Conservation (phyloP, 2,888 invertebrate species). For the Mimas tiliae region DNA sequence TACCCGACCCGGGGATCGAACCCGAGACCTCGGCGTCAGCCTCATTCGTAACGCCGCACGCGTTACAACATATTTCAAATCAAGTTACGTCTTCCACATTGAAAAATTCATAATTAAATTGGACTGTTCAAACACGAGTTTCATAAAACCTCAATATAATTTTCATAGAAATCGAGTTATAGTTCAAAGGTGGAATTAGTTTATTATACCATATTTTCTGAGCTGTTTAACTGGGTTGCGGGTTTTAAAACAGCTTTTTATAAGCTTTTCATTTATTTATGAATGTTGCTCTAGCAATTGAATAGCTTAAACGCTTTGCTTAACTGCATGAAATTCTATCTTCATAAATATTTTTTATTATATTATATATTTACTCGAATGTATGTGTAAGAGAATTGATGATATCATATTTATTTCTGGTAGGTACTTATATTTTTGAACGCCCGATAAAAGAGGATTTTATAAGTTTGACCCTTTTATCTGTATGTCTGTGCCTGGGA, state of each 20-base stretch:
- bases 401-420: no score
- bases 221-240: slow-evolving; percentile 9
- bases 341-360: not conserved
- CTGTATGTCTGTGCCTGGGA: no score
- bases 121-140: not conserved
- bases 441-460: no score
- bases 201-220: not conserved
- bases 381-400: no score
- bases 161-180: slow-evolving; percentile 12
- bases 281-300: not conserved
- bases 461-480: no score
- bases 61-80: no score
- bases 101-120: not conserved
- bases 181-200: not conserved
- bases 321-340: not conserved
- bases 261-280: not conserved
- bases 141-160: not conserved
- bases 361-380: not conserved
- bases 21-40: no score
- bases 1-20: no score
- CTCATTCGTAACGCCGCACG: no score
- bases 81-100: no score
- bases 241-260: not conserved
- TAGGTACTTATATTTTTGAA: no score
- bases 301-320: not conserved